Base-by-base conservation (phyloP, 2,888 invertebrate genomes). In the Xanthostigma xanthostigma region DNA sequence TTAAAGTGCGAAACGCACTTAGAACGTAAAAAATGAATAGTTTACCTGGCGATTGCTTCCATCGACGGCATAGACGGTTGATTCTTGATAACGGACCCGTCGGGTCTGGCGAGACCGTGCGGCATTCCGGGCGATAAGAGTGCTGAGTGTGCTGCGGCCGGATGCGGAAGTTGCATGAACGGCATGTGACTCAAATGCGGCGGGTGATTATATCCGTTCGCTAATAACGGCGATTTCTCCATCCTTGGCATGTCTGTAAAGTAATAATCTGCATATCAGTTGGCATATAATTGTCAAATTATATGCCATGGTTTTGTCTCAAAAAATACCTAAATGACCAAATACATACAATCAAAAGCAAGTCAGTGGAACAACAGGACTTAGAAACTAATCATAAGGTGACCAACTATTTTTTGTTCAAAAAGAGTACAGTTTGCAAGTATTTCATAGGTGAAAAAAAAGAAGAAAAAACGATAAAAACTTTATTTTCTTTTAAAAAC, bases 191-290 rank as follows among this genome's bases (percentile, higher is more conserved):
- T 88, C 67, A 89, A 84, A 52, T 88, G 87, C 50, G 92, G 92
- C 51, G 91, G 92, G 57, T 91, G 91, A 70, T 91, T 92, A 76
- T 92, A 93, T 54, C 93, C 93, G 64, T 93, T 93, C 51, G 91
- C 90, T 58, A 93, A 74, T 39, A 92, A 75, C 35, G 92, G 92
- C 14, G 91, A 90, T 69, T 93, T 92, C 68, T 93, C 92, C 79
- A 91, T 73, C 56, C 90, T 78, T 45, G 86, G 84, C 69, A 88
- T 83, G 71, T 90, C 89, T 88, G 77, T 45, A 73, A 69, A 51
- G 60, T 27, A 48, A 40, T 40, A 51, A 52, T 27, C 27, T 27
- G 27, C 27, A 27, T 27, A 27, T 27, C 49, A 49, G 48, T 47
- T 48, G 36, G 41, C 45, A 43, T 37, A 41, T 40, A 34, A 11